Base-by-base conservation (phyloP, 64 coral and sea anemone species). In the Anthopleura sola region DNA sequence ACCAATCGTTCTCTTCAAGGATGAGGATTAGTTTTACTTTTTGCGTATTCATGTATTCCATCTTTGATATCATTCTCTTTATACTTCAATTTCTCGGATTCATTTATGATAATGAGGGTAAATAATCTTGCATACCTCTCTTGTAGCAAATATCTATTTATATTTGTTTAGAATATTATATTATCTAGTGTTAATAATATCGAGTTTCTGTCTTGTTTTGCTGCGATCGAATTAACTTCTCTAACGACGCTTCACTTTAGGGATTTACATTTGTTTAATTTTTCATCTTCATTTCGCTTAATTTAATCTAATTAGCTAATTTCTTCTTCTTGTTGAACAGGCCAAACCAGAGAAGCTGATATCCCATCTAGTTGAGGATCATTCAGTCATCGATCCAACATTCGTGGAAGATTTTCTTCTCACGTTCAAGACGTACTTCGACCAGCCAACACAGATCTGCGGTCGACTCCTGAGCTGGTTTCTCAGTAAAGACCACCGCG, bases 331-430 rank as follows among this genome's bases (percentile, higher is more conserved):
- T 0, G 40, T 68, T 68, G 54, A 44, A 18, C 69, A 99, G 97
- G 93, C 97, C 0, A 94, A 91, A 76, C 77, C 93, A 6, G 84
- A 92, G 33, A 90, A 90, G 66, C 93, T 99, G 19, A 80, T 99
- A 5, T 86, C 86, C n/a, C 97, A 99, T 78, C 75, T 99, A 75
- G 92, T 99, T 0, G 97, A 91, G 23, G 93, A 99, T 80, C 97
- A 99, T 56, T 99, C 97, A 0, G 97, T 91, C 2, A 94, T 99
- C 16, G 97, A 99, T 44, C 97, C 97, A 51, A 95, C 97, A 0
- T 99, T 91, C 64, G 97, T 99, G 33, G 97, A 99, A 58, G 97
- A 99, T 82, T 92, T 99, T 74, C 76, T 99, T 46, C 75, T 99
- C 6, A 99, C 93, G 3, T 99, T 91, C 64, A 92, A 92, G 74